Evolutionary conservation across 2,797 vertebrate species (phyloP).

Genomic region (Esox lucius): DNA sequence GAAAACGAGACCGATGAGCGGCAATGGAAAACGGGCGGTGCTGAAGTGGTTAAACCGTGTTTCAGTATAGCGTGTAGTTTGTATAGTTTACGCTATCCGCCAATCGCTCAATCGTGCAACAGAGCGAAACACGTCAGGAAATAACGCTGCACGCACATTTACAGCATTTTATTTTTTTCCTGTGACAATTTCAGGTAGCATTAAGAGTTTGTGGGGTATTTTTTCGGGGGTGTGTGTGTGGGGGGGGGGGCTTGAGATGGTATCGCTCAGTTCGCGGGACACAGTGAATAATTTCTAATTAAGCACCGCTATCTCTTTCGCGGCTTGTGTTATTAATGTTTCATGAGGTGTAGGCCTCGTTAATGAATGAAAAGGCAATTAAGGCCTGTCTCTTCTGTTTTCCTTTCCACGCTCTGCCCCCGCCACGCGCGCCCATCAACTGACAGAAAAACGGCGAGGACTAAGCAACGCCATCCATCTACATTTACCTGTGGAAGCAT

Average conservation of each 20-base stretch:
- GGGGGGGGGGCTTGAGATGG: conserved; percentile 38
- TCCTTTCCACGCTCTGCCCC: conserved; percentile 58
- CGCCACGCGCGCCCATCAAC: conserved; percentile 42
- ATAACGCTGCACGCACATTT: conserved; percentile 35
- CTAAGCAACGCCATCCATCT: conserved; percentile 21
- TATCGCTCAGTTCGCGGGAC: conserved; percentile 57
- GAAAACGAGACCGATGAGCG: conserved; percentile 43
- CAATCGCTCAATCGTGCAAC: conserved; percentile 53
- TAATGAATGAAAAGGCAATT: conserved; percentile 77
- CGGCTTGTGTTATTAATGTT: conserved; percentile 78
- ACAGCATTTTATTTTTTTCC: conserved; percentile 16
- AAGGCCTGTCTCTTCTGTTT: conserved; percentile 66
- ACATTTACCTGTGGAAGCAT: background rate
- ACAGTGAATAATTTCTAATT: conserved; percentile 73
- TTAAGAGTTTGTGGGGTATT: too few species aligned
- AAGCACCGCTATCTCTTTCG: conserved; percentile 66
- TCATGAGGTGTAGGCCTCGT: conserved; percentile 68
- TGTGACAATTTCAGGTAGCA: conserved; percentile 52
- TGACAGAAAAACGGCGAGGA: background rate
- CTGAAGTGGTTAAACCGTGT: conserved; percentile 46
- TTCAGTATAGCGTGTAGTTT: conserved; percentile 44
- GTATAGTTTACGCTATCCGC: conserved; percentile 4
- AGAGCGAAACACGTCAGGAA: conserved; percentile 32
- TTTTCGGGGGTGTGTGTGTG: background rate
- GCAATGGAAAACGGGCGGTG: background rate